Percentiles rank a stretch among this genome's conserved stretches.
These are phyloP conservation scores for Celastrina argiolus DNA, from an alignment of 2,888 invertebrate species.

Conservation along the genomic window DNA sequence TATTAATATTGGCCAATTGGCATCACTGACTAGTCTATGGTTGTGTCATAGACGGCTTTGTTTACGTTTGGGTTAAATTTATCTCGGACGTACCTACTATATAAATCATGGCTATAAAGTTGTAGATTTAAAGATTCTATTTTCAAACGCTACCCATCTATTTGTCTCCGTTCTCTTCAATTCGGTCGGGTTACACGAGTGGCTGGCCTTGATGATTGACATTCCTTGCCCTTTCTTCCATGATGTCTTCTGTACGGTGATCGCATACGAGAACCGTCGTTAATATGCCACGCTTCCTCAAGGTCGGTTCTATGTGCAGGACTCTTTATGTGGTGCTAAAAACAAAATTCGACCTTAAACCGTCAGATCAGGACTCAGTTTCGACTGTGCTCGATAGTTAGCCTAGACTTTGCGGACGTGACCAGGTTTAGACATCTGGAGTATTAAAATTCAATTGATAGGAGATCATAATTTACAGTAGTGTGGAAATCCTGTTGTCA, in stretches of 20 bases:
- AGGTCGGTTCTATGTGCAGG: slow-evolving; percentile 59
- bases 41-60: too few species aligned
- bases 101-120: too few species aligned
- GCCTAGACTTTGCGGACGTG: slow-evolving; percentile 43
- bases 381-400: slow-evolving; percentile 16
- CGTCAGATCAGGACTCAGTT: slow-evolving; percentile 26
- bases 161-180: slow-evolving; percentile 34
- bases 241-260: slow-evolving; percentile 69
- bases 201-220: slow-evolving; percentile 63
- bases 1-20: too few species aligned
- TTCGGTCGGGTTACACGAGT: slow-evolving; percentile 49
- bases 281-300: slow-evolving; percentile 68
- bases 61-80: too few species aligned
- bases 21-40: too few species aligned
- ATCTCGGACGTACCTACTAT: too few species aligned
- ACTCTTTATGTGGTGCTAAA: slow-evolving; percentile 37
- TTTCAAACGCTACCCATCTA: neutral
- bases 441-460: neutral
- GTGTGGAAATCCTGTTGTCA: neutral
- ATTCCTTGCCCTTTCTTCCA: slow-evolving; percentile 76
- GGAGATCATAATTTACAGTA: neutral
- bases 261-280: slow-evolving; percentile 69
- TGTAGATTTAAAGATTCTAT: neutral
- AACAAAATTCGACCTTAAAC: slow-evolving; percentile 33
- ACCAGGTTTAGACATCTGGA: slow-evolving; percentile 52